Conservation (phyloP, 2,888 invertebrate genomes). For the Cantharis rufa region DNA sequence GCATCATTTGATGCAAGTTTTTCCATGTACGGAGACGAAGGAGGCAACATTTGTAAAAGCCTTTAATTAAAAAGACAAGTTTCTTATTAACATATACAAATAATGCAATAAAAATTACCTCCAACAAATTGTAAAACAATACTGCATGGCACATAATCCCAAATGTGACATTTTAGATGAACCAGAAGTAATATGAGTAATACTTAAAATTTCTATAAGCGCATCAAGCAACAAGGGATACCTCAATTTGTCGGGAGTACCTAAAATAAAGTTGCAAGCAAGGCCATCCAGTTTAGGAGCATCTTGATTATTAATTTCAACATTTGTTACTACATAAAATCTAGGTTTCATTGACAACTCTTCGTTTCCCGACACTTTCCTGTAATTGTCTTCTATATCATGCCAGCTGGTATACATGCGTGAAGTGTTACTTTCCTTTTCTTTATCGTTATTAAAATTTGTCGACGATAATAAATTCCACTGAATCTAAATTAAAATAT, state of each 20-base stretch:
- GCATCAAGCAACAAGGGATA: conserved; percentile 87
- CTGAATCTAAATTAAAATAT: conserved; percentile 61
- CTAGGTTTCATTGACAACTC: conserved; percentile 80
- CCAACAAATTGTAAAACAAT: conserved; percentile 88
- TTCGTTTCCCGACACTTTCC: conserved; percentile 65
- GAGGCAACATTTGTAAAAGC: conserved; percentile 83
- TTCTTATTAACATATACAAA: conserved; percentile 14
- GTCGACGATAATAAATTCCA: conserved; percentile 78
- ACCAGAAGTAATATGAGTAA: conserved; percentile 69
- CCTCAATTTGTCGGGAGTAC: conserved; percentile 88
- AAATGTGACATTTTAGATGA: conserved; percentile 60
- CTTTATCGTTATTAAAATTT: conserved; percentile 63
- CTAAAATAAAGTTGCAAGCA: conserved; percentile 92
- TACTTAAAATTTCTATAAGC: conserved; percentile 78
- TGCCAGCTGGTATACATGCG: conserved; percentile 73
- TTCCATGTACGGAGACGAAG: conserved; percentile 86
- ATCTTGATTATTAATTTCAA: conserved; percentile 76
- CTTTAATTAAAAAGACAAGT: conserved; percentile 51
- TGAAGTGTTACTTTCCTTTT: conserved; percentile 61
- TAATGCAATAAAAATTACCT: conserved; percentile 57
- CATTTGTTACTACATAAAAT: conserved; percentile 85
- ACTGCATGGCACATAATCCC: conserved; percentile 82
- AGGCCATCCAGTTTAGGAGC: conserved; percentile 90
- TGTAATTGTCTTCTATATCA: conserved; percentile 77
- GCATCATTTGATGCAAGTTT: conserved; percentile 70